These are phyloP conservation scores for Phoeniculus purpureus DNA, from an alignment of 2,797 vertebrate genomes.

Conservation along the genomic window DNA sequence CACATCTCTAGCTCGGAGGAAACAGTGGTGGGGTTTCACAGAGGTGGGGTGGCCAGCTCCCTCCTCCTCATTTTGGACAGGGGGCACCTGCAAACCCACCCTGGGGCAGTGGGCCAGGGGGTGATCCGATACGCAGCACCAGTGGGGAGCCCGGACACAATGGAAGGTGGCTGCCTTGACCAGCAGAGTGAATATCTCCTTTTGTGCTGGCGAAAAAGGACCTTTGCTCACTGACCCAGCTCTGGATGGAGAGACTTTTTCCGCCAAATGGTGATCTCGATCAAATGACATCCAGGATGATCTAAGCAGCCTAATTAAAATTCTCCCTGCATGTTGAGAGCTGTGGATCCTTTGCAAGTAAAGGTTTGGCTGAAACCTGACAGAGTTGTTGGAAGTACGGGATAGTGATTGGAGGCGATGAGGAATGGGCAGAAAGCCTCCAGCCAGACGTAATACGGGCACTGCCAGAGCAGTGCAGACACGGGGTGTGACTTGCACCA, in stretches of 20 bases:
- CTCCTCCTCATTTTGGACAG: accelerated
- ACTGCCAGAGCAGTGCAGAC: not conserved
- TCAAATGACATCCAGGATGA: not conserved
- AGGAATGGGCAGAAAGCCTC: not conserved
- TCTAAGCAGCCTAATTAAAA: not conserved
- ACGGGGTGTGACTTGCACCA: not conserved
- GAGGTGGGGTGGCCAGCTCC: accelerated
- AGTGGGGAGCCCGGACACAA: not conserved
- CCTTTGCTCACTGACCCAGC: not conserved
- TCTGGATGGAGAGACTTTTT: not conserved
- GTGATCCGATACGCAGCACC: accelerated
- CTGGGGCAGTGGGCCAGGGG: accelerated
- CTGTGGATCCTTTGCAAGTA: not conserved
- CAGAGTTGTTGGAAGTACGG: not conserved
- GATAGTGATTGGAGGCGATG: not conserved
- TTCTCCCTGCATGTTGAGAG: not conserved
- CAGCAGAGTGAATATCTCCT: not conserved
- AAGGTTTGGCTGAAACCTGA: not conserved
- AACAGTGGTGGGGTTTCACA: not conserved
- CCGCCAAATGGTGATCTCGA: not conserved
- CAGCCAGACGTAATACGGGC: not conserved
- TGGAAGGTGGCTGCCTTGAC: not conserved
- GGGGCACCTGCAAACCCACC: not conserved
- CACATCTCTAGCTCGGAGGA: accelerated
- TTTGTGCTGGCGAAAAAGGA: not conserved